These are phyloP conservation scores for Gerris buenoi DNA, from an alignment of 1,140 invertebrate genomes.

Conservation along the genomic window DNA sequence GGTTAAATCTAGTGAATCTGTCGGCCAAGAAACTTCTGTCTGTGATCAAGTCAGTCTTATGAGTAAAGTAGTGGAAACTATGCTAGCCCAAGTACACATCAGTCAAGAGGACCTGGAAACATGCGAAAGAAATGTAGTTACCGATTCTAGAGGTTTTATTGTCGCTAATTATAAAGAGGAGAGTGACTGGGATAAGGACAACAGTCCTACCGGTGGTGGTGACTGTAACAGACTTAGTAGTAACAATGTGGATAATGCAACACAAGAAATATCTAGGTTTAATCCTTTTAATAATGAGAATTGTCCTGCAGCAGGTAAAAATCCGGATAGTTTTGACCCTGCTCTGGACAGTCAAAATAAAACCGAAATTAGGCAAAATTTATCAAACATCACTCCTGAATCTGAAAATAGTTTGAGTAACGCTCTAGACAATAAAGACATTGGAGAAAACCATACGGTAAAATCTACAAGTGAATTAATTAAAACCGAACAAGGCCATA, in stretches of 20 bases:
- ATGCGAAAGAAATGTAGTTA: not conserved
- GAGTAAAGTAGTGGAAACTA: not conserved
- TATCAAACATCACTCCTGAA: not conserved
- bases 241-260: not conserved
- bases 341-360: not conserved
- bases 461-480: not conserved
- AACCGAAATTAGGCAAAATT: too few relatives aligned
- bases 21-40: not conserved
- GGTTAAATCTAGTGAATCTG: too few relatives aligned
- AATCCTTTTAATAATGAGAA: not conserved
- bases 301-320: not conserved
- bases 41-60: not conserved
- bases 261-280: too few relatives aligned
- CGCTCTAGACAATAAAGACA: not conserved
- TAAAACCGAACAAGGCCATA: not conserved
- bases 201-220: not conserved
- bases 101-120: not conserved
- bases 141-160: not conserved
- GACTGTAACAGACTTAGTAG: not conserved
- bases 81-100: not conserved
- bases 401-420: not conserved
- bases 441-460: not conserved
- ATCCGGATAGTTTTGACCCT: not conserved
- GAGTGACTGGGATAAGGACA: too few relatives aligned
- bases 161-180: too few relatives aligned